Evolutionary conservation across 1,140 invertebrate species (phyloP).

Genomic region (Lepidostoma basale): DNA sequence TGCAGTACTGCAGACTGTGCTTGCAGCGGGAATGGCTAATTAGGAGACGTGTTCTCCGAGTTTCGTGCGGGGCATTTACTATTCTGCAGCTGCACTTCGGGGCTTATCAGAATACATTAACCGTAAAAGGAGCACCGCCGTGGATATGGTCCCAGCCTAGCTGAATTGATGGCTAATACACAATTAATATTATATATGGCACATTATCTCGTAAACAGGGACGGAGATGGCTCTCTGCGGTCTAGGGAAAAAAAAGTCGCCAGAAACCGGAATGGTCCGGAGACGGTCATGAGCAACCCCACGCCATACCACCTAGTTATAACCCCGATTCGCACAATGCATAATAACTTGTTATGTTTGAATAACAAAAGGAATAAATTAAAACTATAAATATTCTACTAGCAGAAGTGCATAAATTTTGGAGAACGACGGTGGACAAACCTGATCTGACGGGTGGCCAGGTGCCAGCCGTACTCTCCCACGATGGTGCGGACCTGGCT

Average conservation of each 20-base stretch:
- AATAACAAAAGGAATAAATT: constrained; percentile 8
- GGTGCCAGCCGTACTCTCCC: constrained; percentile 8
- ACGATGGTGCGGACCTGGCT: background rate
- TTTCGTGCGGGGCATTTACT: background rate
- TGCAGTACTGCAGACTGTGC: background rate
- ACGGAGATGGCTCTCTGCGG: too few relatives aligned
- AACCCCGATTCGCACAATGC: background rate
- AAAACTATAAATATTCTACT: background rate
- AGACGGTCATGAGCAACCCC: constrained; percentile 15
- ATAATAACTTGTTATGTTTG: background rate
- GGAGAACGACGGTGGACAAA: constrained; percentile 6
- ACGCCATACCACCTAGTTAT: background rate
- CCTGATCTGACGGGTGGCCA: background rate
- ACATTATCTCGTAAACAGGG: too few relatives aligned
- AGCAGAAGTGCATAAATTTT: background rate
- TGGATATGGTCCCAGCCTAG: too few relatives aligned
- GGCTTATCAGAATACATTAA: too few relatives aligned
- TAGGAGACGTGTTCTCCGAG: background rate
- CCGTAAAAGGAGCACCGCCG: too few relatives aligned
- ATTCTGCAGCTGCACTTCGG: too few relatives aligned
- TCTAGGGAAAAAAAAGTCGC: background rate
- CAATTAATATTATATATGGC: too few relatives aligned
- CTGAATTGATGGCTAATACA: too few relatives aligned
- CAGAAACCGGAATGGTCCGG: too few relatives aligned
- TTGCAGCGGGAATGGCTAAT: background rate